Evolutionary conservation across 1,140 invertebrate species (phyloP).

Genomic region (Oncopeltus fasciatus): DNA sequence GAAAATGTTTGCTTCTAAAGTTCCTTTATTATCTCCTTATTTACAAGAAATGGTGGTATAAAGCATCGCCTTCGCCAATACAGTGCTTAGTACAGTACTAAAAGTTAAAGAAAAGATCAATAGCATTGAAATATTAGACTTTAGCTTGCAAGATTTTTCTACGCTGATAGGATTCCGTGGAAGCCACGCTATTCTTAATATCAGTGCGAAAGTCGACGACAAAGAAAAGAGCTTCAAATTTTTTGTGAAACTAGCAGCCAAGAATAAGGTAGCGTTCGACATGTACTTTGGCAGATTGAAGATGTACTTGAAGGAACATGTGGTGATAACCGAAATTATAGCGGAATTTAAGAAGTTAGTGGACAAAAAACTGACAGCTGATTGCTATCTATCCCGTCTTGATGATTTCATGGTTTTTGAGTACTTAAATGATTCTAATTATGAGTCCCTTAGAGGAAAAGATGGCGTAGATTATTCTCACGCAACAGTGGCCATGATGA

Average conservation of each 20-base stretch:
- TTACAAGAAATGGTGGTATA: no score
- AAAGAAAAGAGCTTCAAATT: not conserved
- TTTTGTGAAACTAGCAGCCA: slow-evolving; percentile 9
- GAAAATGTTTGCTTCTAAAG: no score
- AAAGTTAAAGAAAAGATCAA: no score
- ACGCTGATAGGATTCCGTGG: slow-evolving; percentile 9
- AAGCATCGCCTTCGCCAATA: no score
- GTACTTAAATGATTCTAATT: not conserved
- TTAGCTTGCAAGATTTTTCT: not conserved
- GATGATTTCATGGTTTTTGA: slow-evolving; percentile 6
- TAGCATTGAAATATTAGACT: not conserved
- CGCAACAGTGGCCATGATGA: not conserved
- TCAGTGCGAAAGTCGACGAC: not conserved
- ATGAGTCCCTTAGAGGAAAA: not conserved
- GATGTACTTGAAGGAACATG: slow-evolving; percentile 9
- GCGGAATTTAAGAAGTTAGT: not conserved
- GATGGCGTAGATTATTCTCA: not conserved
- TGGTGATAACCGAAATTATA: not conserved
- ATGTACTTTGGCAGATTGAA: not conserved
- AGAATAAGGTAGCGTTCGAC: not conserved
- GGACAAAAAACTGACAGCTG: slow-evolving; percentile 3
- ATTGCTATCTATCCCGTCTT: slow-evolving; percentile 11
- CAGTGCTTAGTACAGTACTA: no score
- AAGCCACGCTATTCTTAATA: slow-evolving; percentile 9
- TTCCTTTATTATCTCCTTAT: no score